Evolutionary conservation across 30 jellyfish, hydroid and myxozoan genomes (phyloP), one percentile per base, ranked within the genome.

Genomic region (Pelagia noctiluca): DNA sequence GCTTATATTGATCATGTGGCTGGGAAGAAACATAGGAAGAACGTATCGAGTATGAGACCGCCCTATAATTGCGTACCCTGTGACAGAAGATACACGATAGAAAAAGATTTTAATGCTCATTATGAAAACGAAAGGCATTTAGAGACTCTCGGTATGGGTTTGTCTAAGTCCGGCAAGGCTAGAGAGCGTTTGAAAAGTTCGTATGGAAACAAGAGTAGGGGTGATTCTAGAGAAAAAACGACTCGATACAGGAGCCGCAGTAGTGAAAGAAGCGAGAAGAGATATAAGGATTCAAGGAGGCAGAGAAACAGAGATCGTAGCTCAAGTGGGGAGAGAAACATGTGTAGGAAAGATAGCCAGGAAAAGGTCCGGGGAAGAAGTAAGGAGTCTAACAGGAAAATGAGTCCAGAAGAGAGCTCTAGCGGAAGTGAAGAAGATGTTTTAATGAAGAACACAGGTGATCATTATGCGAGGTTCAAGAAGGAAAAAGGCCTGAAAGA

Each of bases 11-110:
- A 28, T n/a, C 98, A 92, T 67, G 67, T 89, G 18, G 22, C 80
- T 60, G 98, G 93, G 29, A 80, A 82, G 53, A 80, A 66, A 35
- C 98, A 92, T 80, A 47, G 33, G 33, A 80, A 78, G 57, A 48
- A 35, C 24, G 78, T 86, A 30, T 21, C 86, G 5, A 46, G 21
- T 5, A 73, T 92, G 95, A 52, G 63, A 54, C 78, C 90, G 21
- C 98, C 98, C 0, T 87, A 42, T 80, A 70, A 61, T 23, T 92
- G 98, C 50, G 42, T 70, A 48, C 82, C 66, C 1, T 92, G 98
- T 54, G 80, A 75, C 38, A 23, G 35, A 26, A 77, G 75, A 23
- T 65, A 35, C 53, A 72, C 36, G n/a, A 22, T 65, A 16, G 91
- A 31, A 63, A 74, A 63, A 33, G 96, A 78, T 0, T 87, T 78